Evolutionary conservation across 2,888 invertebrate genomes (phyloP).

Genomic region (Sturmia bella): DNA sequence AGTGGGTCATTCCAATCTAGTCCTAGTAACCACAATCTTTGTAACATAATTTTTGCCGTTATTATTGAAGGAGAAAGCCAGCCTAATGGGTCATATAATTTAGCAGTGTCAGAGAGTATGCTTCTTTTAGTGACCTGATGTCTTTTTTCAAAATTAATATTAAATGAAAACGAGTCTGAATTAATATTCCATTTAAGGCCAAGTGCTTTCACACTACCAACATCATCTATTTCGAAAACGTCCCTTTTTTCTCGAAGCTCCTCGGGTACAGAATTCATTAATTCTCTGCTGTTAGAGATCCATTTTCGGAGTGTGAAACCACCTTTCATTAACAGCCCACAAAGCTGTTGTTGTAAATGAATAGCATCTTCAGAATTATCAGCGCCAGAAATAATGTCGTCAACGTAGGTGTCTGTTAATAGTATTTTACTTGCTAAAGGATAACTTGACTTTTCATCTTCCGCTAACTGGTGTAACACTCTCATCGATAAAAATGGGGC

Average conservation of each 20-base stretch:
- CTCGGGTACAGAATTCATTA: not conserved
- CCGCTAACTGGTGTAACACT: slow-evolving; percentile 44
- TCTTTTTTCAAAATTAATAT: not conserved
- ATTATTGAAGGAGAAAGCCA: slow-evolving; percentile 50
- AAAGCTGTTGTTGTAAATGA: slow-evolving; percentile 34
- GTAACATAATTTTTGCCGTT: slow-evolving; percentile 50
- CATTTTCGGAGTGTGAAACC: slow-evolving; percentile 9
- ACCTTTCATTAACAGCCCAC: slow-evolving; percentile 6
- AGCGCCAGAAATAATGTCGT: slow-evolving; percentile 62
- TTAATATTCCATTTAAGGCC: slow-evolving; percentile 11
- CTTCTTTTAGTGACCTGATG: not conserved
- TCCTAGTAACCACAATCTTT: slow-evolving; percentile 47
- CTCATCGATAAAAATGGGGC: slow-evolving; percentile 30
- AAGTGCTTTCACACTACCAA: slow-evolving; percentile 7
- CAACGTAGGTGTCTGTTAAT: slow-evolving; percentile 38
- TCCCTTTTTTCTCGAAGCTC: not conserved
- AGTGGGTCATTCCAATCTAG: slow-evolving; percentile 52
- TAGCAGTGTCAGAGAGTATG: slow-evolving; percentile 21
- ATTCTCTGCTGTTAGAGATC: not conserved
- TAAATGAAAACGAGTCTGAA: slow-evolving; percentile 14
- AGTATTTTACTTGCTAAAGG: slow-evolving; percentile 48
- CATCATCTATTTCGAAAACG: not conserved
- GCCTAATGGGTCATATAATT: slow-evolving; percentile 22
- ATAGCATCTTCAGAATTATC: slow-evolving; percentile 45
- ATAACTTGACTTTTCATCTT: slow-evolving; percentile 29